Base-by-base conservation (phyloP, 2,113 vertebrate species). In the Aldabrachelys gigantea region DNA sequence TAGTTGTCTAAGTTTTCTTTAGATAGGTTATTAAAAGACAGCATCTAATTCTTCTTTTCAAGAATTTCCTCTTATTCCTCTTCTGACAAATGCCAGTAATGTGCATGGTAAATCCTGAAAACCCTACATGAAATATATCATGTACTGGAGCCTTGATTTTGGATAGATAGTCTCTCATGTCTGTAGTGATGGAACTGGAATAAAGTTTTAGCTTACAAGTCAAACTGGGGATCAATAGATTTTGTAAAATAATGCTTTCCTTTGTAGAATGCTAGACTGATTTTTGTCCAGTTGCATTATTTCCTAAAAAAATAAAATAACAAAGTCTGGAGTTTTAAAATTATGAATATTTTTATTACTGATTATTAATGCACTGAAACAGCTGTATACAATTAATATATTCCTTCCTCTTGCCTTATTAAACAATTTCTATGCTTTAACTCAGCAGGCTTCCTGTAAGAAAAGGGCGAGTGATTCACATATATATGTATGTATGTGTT, bases 301-400 rank as follows among this genome's bases (percentile, higher is more conserved):
- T 69, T 62, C 54, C 83, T 29, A 69, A 59, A 94, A 94, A 95
- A 44, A 3, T 17, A 84, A 59, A 59, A 59, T 13, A 59, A 29
- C 27, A 21, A 35, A 35, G 17, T 65, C 13, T 65, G 59, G 59
- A 65, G 31, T 65, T 65, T 82, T 89, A 94, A 88, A 95, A 91
- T 95, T 84, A 96, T 80, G 90, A 86, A 84, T 95, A 96, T 95
- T 95, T 96, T 83, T 94, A 89, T 97, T 89, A 90, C 88, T 94
- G 91, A 91, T 95, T 92, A 97, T 96, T 94, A 97, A 96, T 96
- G 84, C 90, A 94, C 84, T 80, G 95, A 9, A 95, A 96, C 86
- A 90, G 78, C 92, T 92, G 85, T 84, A 80, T 94, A 49, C 94
- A 92, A 95, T 82, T 97, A 95, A 95, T 85, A 85, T 87, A 80